Evolutionary conservation across 1,140 invertebrate species (phyloP).

Genomic region (Campoletis sonorensis): DNA sequence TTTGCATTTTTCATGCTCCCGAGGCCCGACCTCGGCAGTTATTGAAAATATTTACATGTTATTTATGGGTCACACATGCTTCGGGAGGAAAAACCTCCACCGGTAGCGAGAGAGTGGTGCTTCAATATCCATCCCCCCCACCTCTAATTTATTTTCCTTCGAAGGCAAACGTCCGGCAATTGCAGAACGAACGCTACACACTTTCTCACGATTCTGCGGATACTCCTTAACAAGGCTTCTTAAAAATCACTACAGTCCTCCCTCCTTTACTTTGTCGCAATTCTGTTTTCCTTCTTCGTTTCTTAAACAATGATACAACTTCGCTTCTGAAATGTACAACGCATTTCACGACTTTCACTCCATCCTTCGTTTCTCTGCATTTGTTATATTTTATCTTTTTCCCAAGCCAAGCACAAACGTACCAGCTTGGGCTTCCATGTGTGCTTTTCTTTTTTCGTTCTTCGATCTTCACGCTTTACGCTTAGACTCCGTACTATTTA

Average conservation of each 20-base stretch:
- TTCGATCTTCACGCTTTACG: no score
- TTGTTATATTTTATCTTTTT: no score
- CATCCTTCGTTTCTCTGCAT: no score
- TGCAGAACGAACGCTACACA: no score
- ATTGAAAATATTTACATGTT: slow-evolving; percentile 75
- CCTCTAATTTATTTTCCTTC: slow-evolving; percentile 21
- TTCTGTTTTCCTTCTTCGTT: background rate
- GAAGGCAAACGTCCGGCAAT: background rate
- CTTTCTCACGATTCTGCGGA: no score
- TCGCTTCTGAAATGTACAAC: background rate
- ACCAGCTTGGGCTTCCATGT: no score
- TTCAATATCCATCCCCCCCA: slow-evolving; percentile 49
- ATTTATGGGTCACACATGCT: slow-evolving; percentile 72
- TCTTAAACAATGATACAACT: no score
- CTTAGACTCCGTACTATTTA: no score
- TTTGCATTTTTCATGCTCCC: slow-evolving; percentile 72
- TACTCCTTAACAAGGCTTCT: no score
- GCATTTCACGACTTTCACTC: background rate
- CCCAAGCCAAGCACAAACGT: no score
- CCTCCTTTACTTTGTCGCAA: slow-evolving; percentile 21
- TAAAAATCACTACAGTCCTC: background rate
- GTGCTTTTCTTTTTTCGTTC: no score
- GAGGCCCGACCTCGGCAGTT: slow-evolving; percentile 63
- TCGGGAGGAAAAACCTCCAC: slow-evolving; percentile 52
- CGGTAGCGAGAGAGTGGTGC: slow-evolving; percentile 52